Base-by-base conservation (phyloP, 2,797 vertebrate genomes). In the Enteromius anoplus region DNA sequence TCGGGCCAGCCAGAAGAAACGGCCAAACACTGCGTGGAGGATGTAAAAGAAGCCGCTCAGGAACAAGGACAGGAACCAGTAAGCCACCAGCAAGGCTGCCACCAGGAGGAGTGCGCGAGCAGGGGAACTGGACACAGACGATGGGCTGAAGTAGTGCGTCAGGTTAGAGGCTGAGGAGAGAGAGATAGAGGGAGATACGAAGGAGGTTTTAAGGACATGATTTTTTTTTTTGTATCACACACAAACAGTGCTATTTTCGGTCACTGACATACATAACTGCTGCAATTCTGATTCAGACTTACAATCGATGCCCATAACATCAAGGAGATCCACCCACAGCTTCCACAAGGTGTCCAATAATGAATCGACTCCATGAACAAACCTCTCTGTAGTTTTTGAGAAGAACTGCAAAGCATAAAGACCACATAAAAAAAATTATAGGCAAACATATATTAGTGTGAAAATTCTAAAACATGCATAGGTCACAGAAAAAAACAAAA, bases 261-360 rank as follows among this genome's bases (percentile, higher is more conserved):
- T 34, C 32, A 40, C 19, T 37, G 65, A 69, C 23, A 62, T 8
- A 75, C 29, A 53, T 19, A n/a, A 68, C 51, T 7, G 2, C 4
- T 26, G 21, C 0, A 23, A 23, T 45, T 78, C 79, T 23, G 37
- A 55, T 21, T 0, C 9, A 32, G 90, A 94, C 94, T 95, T 89
- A 99, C 98, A 96, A 80, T 99, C 98, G 45, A 99, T 97, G 84
- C 98, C 98, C 90, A 99, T 95, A 78, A 98, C 96, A 85, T 99
- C 97, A 90, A 99, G 92, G 72, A 99, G 89, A 88, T 99, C 98
- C 0, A 95, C 94, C 97, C 98, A 99, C 79, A 97, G 93, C 90
- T 96, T 98, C 97, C 97, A 98, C 85, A 98, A 86, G 0, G 96
- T 94, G 85, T 99, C 97, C 84, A 99, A 88, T 66, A 99, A 95